Evolutionary conservation across 2,113 vertebrate genomes (phyloP).

Genomic region (Aix galericulata): DNA sequence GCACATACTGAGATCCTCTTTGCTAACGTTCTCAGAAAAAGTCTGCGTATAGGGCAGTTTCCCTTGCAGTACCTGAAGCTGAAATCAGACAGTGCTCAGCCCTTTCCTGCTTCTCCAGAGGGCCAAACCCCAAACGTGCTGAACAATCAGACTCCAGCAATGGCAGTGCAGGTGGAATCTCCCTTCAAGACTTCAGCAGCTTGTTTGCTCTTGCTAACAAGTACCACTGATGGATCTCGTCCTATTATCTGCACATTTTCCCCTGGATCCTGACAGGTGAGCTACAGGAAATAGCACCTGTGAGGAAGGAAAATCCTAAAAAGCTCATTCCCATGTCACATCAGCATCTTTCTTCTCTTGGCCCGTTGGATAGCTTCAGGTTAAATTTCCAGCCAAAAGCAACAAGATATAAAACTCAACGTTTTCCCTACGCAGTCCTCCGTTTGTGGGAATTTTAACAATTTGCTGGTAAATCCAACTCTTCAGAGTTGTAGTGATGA

Average conservation of each 20-base stretch:
- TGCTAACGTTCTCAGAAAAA: neutral
- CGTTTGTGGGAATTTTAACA: neutral
- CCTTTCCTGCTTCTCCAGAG: neutral
- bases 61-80: neutral
- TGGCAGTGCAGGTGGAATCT: neutral
- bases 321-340: neutral
- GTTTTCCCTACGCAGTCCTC: neutral
- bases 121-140: fast-evolving
- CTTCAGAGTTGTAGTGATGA: conserved; percentile 23
- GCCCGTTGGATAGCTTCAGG: neutral
- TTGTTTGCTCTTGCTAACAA: neutral
- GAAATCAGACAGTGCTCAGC: neutral
- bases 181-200: neutral
- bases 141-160: neutral
- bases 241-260: neutral
- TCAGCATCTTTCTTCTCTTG: neutral
- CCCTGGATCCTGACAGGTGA: neutral
- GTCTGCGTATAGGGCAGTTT: neutral
- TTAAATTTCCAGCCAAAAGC: neutral
- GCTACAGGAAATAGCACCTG: neutral
- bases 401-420: neutral
- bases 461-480: conserved; percentile 33
- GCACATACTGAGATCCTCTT: neutral
- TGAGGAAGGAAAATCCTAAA: neutral
- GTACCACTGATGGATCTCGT: fast-evolving